Evolutionary conservation across 2,888 invertebrate genomes (phyloP), one percentile per base, ranked within the genome.

Genomic region (Aricia artaxerxes): DNA sequence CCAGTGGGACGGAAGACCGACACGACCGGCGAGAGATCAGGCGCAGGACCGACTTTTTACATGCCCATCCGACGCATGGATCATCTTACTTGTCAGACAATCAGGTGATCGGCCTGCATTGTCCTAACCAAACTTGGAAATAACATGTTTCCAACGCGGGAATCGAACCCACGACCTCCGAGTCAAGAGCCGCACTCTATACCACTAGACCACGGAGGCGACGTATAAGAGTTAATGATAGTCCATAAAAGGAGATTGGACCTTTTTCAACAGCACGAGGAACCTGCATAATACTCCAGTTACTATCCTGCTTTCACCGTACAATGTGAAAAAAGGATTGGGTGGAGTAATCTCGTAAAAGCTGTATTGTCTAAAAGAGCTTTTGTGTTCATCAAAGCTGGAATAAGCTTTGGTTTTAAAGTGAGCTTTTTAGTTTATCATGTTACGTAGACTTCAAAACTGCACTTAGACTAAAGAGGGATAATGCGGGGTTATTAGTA

Each of bases 271-370:
- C 69, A 35, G 4, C 11, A 16, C 13, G 35, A 35, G 64, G 11
- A 69, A 69, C 69, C 35, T 38, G 69, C 35, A 69, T 69, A 69
- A 69, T 69, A 69, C 69, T 69, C 69, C 35, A 13, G 69, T 69
- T 35, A 69, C 35, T 69, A 69, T 69, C 69, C 35, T 69, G 35
- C 35, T 69, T 69, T 38, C 69, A 69, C 35, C 35, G 11, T 35
- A 69, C 69, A 69, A 69, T 38, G 38, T 69, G 69, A 69, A 69
- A 69, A 69, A 76, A 76, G 31, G 76, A 76, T 76, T 76, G 76
- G 53, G 75, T 49, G 75, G 53, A 76, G 76, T 76, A 76, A 76
- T 76, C 57, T 57, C 76, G 76, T 76, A 76, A 76, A 76, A 76
- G 76, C 49, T 53, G 76, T 76, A 31, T 53, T 53, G 76, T 76